Conservation (phyloP, 2,113 vertebrate species). For the Capreolus pygargus region DNA sequence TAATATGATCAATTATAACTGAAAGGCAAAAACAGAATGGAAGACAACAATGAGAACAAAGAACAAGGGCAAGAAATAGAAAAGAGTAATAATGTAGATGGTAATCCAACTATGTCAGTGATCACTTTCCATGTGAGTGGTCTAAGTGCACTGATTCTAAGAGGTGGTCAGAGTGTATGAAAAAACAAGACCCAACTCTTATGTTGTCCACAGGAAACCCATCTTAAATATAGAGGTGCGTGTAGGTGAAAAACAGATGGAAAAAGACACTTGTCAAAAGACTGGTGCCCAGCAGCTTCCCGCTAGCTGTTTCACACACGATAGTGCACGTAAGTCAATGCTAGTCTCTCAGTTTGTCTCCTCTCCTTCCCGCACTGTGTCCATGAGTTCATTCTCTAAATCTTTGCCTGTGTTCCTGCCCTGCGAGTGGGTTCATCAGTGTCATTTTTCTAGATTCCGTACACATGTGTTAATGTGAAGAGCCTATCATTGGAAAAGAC, state of each 20-base stretch:
- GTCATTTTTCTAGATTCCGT: neutral
- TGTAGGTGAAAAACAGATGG: neutral
- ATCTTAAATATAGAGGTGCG: neutral
- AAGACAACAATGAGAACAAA: neutral
- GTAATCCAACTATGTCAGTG: neutral
- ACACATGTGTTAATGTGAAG: neutral
- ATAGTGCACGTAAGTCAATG: neutral
- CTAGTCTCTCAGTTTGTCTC: neutral
- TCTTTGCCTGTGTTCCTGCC: neutral
- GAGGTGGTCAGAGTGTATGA: neutral
- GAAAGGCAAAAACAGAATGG: neutral
- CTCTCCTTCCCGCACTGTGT: neutral
- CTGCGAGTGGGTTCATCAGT: neutral
- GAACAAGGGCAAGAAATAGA: neutral
- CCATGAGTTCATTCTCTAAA: neutral
- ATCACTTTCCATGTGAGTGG: neutral
- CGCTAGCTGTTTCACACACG: neutral
- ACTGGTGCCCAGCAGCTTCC: fast-evolving
- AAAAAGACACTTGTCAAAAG: neutral
- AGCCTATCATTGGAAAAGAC: neutral
- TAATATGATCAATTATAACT: neutral
- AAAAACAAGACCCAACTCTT: neutral
- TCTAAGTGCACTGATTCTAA: neutral
- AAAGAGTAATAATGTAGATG: neutral
- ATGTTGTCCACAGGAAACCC: neutral